Evolutionary conservation across 2,888 invertebrate species (phyloP).

Genomic region (Notodonta ziczac): DNA sequence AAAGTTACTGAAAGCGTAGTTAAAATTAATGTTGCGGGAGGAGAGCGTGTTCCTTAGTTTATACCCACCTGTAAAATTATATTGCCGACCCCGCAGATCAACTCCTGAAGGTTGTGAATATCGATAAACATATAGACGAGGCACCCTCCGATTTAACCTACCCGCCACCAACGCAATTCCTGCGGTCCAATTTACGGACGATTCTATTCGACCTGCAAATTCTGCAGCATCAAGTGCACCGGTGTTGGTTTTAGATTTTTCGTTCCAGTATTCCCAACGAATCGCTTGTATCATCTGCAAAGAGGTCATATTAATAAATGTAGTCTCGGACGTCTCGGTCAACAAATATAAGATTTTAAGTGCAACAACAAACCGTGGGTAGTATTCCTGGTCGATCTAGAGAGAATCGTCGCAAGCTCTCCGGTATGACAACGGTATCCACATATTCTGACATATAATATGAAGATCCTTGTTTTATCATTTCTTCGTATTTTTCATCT

Average conservation of each 20-base stretch:
- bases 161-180: conserved; percentile 83
- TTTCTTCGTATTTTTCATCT: conserved; percentile 85
- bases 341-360: background rate
- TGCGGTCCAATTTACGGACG: conserved; percentile 83
- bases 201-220: conserved; percentile 81
- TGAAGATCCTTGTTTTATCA: conserved; percentile 81
- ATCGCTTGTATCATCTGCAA: conserved; percentile 74
- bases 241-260: conserved; percentile 49
- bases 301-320: conserved; percentile 5
- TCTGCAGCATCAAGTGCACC: conserved; percentile 69
- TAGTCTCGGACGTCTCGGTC: background rate
- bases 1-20: conserved; percentile 10
- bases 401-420: conserved; percentile 74
- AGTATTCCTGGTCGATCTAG: conserved; percentile 52
- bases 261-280: conserved; percentile 84
- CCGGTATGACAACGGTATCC: conserved; percentile 84
- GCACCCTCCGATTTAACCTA: conserved; percentile 75
- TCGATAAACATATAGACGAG: conserved; percentile 83
- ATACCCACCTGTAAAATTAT: conserved; percentile 80
- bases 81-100: conserved; percentile 67
- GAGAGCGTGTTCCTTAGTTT: too few species aligned
- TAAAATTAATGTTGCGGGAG: too few species aligned
- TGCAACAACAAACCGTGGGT: conserved; percentile 48
- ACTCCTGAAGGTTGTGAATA: conserved; percentile 78
- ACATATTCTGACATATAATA: conserved; percentile 82